Base-by-base conservation (phyloP, 2,797 vertebrate genomes). In the Phyllotis vaccarum region DNA sequence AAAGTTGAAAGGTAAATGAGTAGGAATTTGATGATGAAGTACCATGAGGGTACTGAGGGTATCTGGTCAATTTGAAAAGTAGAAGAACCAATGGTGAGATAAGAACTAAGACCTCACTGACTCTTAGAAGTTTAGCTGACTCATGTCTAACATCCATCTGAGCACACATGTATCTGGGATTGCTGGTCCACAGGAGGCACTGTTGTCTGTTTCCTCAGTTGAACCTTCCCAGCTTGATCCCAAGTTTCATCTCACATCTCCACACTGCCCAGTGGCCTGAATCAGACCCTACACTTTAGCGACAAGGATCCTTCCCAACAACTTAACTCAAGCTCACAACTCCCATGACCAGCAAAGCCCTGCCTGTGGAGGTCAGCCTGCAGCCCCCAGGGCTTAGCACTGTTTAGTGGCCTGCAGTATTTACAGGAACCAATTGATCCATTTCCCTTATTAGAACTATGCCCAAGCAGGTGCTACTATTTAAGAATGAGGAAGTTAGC, bases 1-100 rank as follows among this genome's bases (percentile, higher is more conserved):
- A 52, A 8, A 17, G 24, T 56, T 78, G 60, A 29, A 78, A 78
- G 37, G 10, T 29, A 86, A 92, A 68, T 3, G 56, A 72, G 3
- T 64, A 24, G 17, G n/a, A 12, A 5, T 13, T 11, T 12, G 16
- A 19, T 1, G 24, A 5, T n/a, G 22, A 17, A 0, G 31, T 34
- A 11, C 17, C 49, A 22, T 49, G 21, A 34, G 34, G 1, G 22
- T 31, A 21, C 34, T 21, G 90, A 89, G 0, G 0, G 64, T 75
- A 34, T 90, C 72, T n/a, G 34, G 14, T 92, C 34, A 90, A 58
- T 64, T 64, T 64, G 40, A 46, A 83, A 83, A 64, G 27, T 43
- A 66, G 46, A 13, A 64, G 62, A 70, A 12, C 56, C 13, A 81
- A 27, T 49, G 10, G 56, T 27, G 60, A 31, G 81, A 80, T 80